Evolutionary conservation across 2,797 vertebrate genomes (phyloP).

Genomic region (Microhierax caerulescens): DNA sequence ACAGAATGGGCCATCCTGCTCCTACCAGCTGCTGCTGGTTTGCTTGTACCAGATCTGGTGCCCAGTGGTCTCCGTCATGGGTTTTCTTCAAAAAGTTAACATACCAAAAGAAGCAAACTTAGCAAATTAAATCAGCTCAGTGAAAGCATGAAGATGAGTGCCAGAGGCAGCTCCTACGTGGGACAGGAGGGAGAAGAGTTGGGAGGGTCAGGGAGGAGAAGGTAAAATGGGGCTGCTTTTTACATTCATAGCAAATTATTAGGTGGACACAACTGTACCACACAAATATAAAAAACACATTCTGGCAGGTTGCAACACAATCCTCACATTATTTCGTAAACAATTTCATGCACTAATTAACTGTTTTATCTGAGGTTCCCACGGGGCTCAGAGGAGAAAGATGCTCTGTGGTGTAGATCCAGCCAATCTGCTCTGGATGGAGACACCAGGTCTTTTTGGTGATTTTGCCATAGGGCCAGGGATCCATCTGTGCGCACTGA

Average conservation of each 20-base stretch:
- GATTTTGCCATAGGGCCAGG: not conserved
- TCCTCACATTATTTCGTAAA: not conserved
- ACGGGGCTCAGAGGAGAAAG: not conserved
- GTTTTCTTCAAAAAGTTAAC: not conserved
- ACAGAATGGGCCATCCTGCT: not conserved
- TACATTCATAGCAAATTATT: not conserved
- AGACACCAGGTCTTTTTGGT: not conserved
- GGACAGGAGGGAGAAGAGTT: not conserved
- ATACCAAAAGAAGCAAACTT: not conserved
- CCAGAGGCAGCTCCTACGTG: not conserved
- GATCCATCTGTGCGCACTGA: not conserved
- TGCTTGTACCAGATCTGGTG: not conserved
- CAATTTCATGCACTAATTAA: not conserved
- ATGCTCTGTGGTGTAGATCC: not conserved
- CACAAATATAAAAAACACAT: not conserved
- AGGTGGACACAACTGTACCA: not conserved
- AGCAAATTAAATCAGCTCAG: not conserved
- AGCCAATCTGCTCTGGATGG: not conserved
- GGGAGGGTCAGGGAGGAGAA: not conserved
- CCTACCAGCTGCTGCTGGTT: not conserved
- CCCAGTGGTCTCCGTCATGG: not conserved
- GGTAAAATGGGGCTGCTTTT: fast-evolving
- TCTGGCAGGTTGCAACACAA: not conserved
- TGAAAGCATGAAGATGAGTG: fast-evolving
- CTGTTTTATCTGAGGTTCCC: not conserved